phyloP scores from a whole-genome alignment of 1,140 invertebrate species.

The Drosophila obscura region DNA sequence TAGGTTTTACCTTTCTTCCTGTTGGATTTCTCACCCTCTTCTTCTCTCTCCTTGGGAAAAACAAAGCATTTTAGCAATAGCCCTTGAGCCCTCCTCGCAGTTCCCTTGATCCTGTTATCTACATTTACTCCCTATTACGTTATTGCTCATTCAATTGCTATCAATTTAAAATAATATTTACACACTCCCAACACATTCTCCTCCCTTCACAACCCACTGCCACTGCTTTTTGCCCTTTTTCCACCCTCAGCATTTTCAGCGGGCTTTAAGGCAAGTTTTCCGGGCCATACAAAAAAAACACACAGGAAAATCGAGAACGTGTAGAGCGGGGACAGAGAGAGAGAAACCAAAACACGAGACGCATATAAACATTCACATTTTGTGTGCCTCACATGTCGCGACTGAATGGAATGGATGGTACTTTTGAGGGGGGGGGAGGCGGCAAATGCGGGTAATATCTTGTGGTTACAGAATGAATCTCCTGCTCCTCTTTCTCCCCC shows the following conservation, averaged over 20 bases:
- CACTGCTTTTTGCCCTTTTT: slow-evolving; percentile 9
- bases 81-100: not conserved
- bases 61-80: slow-evolving; percentile 16
- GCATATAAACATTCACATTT: slow-evolving; percentile 66
- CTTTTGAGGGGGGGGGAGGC: slow-evolving; percentile 6
- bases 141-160: slow-evolving; percentile 73
- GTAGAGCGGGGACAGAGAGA: not conserved
- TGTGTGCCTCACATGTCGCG: slow-evolving; percentile 53
- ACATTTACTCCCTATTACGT: slow-evolving; percentile 64
- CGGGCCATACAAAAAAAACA: slow-evolving; percentile 11
- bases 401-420: slow-evolving; percentile 9
- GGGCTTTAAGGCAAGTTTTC: slow-evolving; percentile 42
- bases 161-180: slow-evolving; percentile 79
- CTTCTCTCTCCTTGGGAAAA: not conserved
- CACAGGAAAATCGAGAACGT: slow-evolving; percentile 5
- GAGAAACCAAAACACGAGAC: slow-evolving; percentile 49
- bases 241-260: no score
- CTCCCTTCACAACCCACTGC: no score
- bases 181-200: slow-evolving; percentile 56
- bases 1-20: no score
- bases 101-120: slow-evolving; percentile 16
- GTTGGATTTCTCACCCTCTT: no score
- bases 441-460: no score
- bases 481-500: no score
- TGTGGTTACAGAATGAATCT: no score